Evolutionary conservation across 2,888 invertebrate genomes (phyloP).

Genomic region (Griposia aprilina): DNA sequence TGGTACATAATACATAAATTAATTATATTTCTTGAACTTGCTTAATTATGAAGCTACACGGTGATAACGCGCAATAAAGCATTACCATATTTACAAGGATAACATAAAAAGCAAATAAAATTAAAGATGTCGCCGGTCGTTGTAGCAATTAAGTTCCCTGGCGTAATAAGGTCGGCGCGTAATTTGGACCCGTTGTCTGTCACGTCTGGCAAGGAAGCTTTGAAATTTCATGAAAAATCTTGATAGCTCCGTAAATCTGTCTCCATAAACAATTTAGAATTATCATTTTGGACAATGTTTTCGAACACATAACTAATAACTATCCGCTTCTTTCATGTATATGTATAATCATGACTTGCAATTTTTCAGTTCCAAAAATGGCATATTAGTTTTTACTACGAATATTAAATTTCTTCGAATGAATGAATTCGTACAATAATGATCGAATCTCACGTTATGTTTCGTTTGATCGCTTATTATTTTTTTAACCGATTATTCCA

Average conservation of each 20-base stretch:
- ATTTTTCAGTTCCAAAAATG: too few relatives aligned
- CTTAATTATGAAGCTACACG: slow-evolving; percentile 18
- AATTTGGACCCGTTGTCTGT: slow-evolving; percentile 52
- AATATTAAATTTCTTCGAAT: too few relatives aligned
- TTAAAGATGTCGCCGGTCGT: slow-evolving; percentile 65
- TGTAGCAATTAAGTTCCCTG: slow-evolving; percentile 58
- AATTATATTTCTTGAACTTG: not conserved
- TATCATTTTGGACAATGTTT: too few relatives aligned
- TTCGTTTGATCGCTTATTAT: too few relatives aligned
- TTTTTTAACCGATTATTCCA: not conserved
- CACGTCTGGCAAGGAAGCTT: slow-evolving; percentile 36
- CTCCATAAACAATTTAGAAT: not conserved
- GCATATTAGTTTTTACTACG: too few relatives aligned
- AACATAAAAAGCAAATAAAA: slow-evolving; percentile 62
- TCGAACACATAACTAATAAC: too few relatives aligned
- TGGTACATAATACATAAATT: not conserved
- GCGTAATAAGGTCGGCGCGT: slow-evolving; percentile 59
- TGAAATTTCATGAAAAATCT: slow-evolving; percentile 46
- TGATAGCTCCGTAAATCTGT: slow-evolving; percentile 7
- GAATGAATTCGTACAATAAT: too few relatives aligned
- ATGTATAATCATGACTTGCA: too few relatives aligned
- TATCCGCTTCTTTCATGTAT: too few relatives aligned
- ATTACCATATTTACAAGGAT: slow-evolving; percentile 53
- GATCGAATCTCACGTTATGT: too few relatives aligned
- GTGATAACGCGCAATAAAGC: slow-evolving; percentile 47